Evolutionary conservation across 2,888 invertebrate species (phyloP), one percentile per base, ranked within the genome.

Genomic region (Chalcosyrphus nemorum): DNA sequence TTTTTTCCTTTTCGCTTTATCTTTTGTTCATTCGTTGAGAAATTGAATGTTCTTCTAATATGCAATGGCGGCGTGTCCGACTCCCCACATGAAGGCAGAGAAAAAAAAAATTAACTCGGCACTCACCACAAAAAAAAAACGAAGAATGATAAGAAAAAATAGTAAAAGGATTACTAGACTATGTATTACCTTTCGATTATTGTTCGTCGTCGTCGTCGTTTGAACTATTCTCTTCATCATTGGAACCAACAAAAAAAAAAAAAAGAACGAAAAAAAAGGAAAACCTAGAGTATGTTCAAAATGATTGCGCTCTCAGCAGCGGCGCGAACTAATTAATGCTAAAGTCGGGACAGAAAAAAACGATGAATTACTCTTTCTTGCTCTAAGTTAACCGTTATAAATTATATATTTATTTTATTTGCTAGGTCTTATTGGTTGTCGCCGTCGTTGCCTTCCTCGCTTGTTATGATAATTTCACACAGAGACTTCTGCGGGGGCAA

Each of bases 181-280:
- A 27, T 27, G 4, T 5, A 45, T 74, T 84, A 84, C 84, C 84
- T 84, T 84, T 75, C 84, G 84, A 78, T 78, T 84, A 80, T 78
- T 84, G n/a, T n/a, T n/a, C 66, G 82, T 66, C 66, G 24, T 4
- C 5, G 76, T 63, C 57, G 81, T 71, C 57, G 81, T 65, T 45
- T 84, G 84, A 59, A 80, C 80, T 45, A 84, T 78, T 84, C 80
- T 84, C 80, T 84, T 84, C 84, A 84, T 84, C 84, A 84, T 84
- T 74, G 68, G 75, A 72, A 32, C 9, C 35, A 66, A 41, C 32
- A 45, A 47, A 66, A 43, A 21, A 65, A 66, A 61, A 66, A 66
- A 43, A 17, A 50, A n/a, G n/a, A n/a, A n/a, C n/a, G n/a, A n/a
- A n/a, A 56, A 57, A 24, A 27, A 54, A 75, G 41, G 15, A 82